Conservation (phyloP, 2,113 vertebrate species). For the Salvator merianae region DNA sequence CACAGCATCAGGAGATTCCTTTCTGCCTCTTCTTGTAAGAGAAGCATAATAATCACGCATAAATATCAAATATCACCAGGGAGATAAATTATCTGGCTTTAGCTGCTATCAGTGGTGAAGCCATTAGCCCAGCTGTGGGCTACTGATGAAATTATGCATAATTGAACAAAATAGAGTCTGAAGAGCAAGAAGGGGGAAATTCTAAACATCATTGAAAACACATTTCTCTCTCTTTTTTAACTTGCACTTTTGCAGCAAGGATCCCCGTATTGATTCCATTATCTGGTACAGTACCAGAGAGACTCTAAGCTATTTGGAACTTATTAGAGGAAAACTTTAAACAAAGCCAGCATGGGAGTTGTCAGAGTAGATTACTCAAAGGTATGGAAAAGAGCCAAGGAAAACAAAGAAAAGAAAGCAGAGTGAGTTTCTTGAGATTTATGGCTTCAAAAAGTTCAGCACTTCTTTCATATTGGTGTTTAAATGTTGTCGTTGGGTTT, state of each 20-base stretch:
- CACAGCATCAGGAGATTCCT: not conserved
- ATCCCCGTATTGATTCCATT: constrained; percentile 12
- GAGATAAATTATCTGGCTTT: not conserved
- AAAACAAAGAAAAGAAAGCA: constrained; percentile 28
- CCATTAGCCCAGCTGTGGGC: not conserved
- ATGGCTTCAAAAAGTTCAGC: constrained; percentile 23
- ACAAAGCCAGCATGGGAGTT: constrained; percentile 11
- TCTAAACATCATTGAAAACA: not conserved
- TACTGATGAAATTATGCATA: not conserved
- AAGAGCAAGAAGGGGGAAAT: not conserved
- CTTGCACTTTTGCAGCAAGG: not conserved
- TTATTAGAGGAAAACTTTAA: constrained; percentile 12
- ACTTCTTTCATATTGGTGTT: constrained; percentile 16
- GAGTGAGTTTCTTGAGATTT: constrained; percentile 22
- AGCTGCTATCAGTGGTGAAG: not conserved
- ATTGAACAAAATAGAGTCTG: not conserved
- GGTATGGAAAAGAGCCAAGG: constrained; percentile 4
- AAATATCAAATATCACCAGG: not conserved
- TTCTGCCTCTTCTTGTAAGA: not conserved
- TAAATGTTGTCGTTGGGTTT: constrained; percentile 22
- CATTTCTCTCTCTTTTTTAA: not conserved
- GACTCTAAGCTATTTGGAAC: not conserved
- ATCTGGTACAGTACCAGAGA: not conserved
- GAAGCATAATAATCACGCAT: not conserved
- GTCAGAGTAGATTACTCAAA: constrained; percentile 27